Evolutionary conservation across 2,797 vertebrate genomes (phyloP), one percentile per base, ranked within the genome.

Genomic region (Meriones psammophilus): DNA sequence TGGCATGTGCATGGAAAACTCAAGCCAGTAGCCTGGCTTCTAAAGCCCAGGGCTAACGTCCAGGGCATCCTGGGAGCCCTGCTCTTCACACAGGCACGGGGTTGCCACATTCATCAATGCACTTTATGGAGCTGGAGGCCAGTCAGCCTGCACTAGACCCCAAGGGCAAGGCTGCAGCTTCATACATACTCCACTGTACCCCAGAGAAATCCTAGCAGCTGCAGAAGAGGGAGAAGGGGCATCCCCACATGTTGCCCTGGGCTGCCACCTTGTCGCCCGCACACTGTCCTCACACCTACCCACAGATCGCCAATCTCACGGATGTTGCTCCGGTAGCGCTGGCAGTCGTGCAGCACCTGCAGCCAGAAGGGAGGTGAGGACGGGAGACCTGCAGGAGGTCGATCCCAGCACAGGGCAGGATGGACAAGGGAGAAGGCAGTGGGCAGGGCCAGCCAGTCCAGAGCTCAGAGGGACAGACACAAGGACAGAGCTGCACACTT

Each of bases 331-430:
- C 99, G 99, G 97, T 99, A 99, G 93, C 99, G 99, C 98, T 99
- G 99, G 95, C 99, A 99, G 97, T 99, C 99, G n/a, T 99, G 99
- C 42, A 99, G 98, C 88, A 99, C 99, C 99, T 99, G 98, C 2
- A 9, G 64, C 2, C 10, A 30, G n/a, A 20, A 54, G 33, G 15
- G 62, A 0, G 0, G 24, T 20, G 56, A 20, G 78, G 5, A 1
- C 2, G 30, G 13, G 0, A 85, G n/a, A 33, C 39, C 46, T 3
- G 9, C 0, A 12, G 8, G 66, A 3, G 1, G 9, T 26, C 62
- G 36, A 36, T 46, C 66, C 78, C 64, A 24, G 36, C n/a, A 58
- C 36, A 50, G 28, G 15, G 12, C 56, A n/a, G 42, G 1, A 0
- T 0, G 2, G 1, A n/a, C 1, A 10, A 56, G 62, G 42, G 0